Evolutionary conservation across 1,140 invertebrate genomes (phyloP).

Genomic region (Hestina assimilis): DNA sequence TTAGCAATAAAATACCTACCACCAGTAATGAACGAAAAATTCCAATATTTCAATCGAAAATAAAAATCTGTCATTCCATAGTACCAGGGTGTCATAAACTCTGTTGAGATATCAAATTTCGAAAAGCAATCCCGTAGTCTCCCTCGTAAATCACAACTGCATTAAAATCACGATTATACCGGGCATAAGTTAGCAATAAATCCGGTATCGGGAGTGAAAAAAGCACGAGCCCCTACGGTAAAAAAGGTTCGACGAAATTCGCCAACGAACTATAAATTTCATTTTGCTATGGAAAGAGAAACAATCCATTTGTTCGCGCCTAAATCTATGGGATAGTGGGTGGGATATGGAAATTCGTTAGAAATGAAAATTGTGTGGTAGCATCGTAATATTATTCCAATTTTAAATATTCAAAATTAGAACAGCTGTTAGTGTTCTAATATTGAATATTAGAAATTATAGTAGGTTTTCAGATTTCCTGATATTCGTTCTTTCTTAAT

Average conservation of each 20-base stretch:
- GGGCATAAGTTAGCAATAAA: slow-evolving; percentile 74
- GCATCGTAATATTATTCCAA: neutral
- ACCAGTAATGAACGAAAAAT: no score
- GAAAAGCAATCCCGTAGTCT: slow-evolving; percentile 59
- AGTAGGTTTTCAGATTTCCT: no score
- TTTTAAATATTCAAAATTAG: neutral
- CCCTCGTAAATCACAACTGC: slow-evolving; percentile 65
- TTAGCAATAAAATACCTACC: no score
- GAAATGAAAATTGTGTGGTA: neutral
- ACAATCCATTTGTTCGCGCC: slow-evolving; percentile 71
- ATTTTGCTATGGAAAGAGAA: slow-evolving; percentile 57
- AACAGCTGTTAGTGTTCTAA: neutral
- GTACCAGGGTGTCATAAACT: slow-evolving; percentile 62
- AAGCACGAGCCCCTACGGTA: slow-evolving; percentile 41
- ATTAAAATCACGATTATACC: slow-evolving; percentile 76
- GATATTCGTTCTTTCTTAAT: no score
- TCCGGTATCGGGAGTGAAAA: slow-evolving; percentile 57
- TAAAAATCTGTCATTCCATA: neutral
- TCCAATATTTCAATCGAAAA: slow-evolving; percentile 2
- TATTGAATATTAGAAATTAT: no score
- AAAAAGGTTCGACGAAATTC: slow-evolving; percentile 49
- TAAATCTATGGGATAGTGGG: slow-evolving; percentile 50
- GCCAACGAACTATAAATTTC: slow-evolving; percentile 64
- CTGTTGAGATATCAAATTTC: slow-evolving; percentile 76
- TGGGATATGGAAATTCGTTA: slow-evolving; percentile 1